phyloP scores from a whole-genome alignment of 2,888 invertebrate species.

The Syritta pipiens region DNA sequence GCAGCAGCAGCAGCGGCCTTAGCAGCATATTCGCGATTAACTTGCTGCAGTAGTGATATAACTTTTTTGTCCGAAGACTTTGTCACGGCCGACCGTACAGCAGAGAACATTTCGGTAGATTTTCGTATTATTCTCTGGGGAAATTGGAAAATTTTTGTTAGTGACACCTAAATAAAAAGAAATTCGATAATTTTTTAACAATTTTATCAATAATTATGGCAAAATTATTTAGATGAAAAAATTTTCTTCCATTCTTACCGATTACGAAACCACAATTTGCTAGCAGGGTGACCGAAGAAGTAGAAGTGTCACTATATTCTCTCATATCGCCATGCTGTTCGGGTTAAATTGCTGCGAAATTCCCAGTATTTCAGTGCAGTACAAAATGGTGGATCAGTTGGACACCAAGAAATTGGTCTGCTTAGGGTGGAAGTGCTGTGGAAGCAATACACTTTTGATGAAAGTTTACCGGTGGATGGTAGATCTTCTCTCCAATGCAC shows the following conservation, averaged over 20 bases:
- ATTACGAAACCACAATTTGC: conserved; percentile 73
- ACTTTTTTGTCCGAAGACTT: conserved; percentile 73
- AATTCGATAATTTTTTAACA: conserved; percentile 37
- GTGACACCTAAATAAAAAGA: conserved; percentile 58
- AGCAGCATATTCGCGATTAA: conserved; percentile 74
- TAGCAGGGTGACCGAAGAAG: conserved; percentile 71
- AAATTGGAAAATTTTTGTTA: conserved; percentile 58
- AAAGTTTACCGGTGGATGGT: no score
- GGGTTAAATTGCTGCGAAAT: conserved; percentile 29
- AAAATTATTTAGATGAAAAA: conserved; percentile 45
- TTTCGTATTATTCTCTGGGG: conserved; percentile 61
- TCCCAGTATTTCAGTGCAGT: conserved; percentile 50
- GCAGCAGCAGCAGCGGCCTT: conserved; percentile 74
- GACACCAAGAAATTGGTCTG: not conserved
- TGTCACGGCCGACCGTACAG: conserved; percentile 71
- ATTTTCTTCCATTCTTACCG: conserved; percentile 69
- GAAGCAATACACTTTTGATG: not conserved
- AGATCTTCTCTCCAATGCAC: no score
- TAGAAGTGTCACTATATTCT: conserved; percentile 70
- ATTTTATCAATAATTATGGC: conserved; percentile 23
- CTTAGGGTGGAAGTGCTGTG: conserved; percentile 24
- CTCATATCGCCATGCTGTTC: conserved; percentile 63
- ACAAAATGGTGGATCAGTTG: conserved; percentile 54
- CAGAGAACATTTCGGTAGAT: conserved; percentile 71
- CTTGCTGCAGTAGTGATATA: conserved; percentile 72